These are phyloP conservation scores for Drosophila helvetica DNA, from an alignment of 2,888 invertebrate genomes.

Conservation along the genomic window DNA sequence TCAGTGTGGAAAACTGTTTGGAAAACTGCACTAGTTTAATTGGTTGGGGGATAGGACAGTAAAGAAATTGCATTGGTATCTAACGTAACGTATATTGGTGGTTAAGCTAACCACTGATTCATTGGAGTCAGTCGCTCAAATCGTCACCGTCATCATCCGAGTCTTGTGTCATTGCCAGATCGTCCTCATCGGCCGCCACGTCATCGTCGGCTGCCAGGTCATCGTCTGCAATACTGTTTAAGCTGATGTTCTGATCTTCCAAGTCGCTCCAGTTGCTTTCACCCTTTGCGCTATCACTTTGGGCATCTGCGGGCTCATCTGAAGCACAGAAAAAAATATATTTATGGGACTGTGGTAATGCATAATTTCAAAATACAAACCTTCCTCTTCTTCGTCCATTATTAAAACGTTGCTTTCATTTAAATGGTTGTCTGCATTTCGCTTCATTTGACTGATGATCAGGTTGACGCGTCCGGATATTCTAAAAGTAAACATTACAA, in stretches of 20 bases:
- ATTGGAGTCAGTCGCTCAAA: slow-evolving; percentile 46
- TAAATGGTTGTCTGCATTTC: slow-evolving; percentile 77
- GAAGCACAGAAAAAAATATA: too few species aligned
- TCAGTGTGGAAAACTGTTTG: slow-evolving; percentile 59
- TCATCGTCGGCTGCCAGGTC: slow-evolving; percentile 66
- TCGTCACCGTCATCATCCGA: slow-evolving; percentile 54
- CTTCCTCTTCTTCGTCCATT: slow-evolving; percentile 78
- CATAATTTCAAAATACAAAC: slow-evolving; percentile 54
- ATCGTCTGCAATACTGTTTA: slow-evolving; percentile 29
- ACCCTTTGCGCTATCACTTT: slow-evolving; percentile 47
- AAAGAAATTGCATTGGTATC: slow-evolving; percentile 14
- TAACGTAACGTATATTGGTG: slow-evolving; percentile 2
- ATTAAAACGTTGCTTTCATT: slow-evolving; percentile 78
- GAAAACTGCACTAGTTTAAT: slow-evolving; percentile 43
- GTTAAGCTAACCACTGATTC: slow-evolving; percentile 15
- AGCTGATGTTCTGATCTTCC: slow-evolving; percentile 43
- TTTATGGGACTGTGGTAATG: not conserved
- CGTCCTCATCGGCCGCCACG: slow-evolving; percentile 65
- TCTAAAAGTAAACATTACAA: slow-evolving; percentile 60
- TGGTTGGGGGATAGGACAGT: slow-evolving; percentile 6
- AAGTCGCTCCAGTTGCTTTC: slow-evolving; percentile 66
- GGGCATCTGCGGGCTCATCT: slow-evolving; percentile 26
- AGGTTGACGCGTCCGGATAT: slow-evolving; percentile 82
- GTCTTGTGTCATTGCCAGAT: slow-evolving; percentile 48
- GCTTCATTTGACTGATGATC: slow-evolving; percentile 82